Conservation (phyloP, 2,888 invertebrate genomes). For the Dioctria rufipes region DNA sequence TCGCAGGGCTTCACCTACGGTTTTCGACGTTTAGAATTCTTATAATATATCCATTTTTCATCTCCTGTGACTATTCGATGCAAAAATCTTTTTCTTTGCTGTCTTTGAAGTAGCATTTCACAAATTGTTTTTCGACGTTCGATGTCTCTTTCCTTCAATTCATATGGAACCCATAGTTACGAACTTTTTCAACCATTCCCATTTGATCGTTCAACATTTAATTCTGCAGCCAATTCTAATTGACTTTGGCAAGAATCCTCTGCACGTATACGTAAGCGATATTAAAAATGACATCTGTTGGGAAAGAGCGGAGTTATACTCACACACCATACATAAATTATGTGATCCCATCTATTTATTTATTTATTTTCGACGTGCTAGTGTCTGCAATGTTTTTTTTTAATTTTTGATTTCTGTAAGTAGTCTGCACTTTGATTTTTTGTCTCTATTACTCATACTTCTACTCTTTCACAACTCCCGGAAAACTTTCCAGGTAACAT, state of each 20-base stretch:
- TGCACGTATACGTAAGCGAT: neutral
- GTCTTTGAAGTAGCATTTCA: neutral
- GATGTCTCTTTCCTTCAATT: neutral
- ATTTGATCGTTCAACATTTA: neutral
- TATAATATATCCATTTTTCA: constrained; percentile 4
- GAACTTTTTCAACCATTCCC: neutral
- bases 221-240: neutral
- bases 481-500: too few species aligned
- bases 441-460: too few species aligned
- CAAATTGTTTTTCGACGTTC: neutral
- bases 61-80: constrained; percentile 17
- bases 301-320: too few species aligned
- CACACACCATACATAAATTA: too few species aligned
- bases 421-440: too few species aligned
- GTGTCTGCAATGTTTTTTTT: too few species aligned
- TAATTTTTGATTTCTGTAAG: too few species aligned
- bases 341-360: too few species aligned
- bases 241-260: neutral
- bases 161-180: neutral
- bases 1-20: constrained; percentile 27
- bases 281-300: too few species aligned
- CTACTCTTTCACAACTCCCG: too few species aligned
- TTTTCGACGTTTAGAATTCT: constrained; percentile 41
- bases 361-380: too few species aligned
- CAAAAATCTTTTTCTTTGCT: neutral